Conservation (phyloP, 2,888 invertebrate genomes). For the Bedellia somnulentella region DNA sequence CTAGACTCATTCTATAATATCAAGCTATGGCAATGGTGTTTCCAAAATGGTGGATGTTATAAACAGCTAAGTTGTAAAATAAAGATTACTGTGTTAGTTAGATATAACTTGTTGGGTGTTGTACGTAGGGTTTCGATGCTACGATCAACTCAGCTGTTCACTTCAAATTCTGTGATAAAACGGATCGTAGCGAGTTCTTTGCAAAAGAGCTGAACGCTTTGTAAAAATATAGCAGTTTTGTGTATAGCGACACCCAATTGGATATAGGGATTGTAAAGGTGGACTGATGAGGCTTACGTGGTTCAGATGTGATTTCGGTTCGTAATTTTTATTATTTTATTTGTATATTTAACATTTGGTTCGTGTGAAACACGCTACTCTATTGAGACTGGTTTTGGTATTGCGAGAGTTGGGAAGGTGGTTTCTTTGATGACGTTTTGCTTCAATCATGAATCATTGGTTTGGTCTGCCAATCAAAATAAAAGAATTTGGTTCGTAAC, state of each 20-base stretch:
- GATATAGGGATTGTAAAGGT: constrained; percentile 35
- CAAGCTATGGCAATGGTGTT: too few species aligned
- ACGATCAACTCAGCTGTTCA: too few species aligned
- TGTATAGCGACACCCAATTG: constrained; percentile 23
- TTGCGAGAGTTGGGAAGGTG: constrained; percentile 5
- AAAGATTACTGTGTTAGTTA: too few species aligned
- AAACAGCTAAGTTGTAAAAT: too few species aligned
- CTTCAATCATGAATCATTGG: background rate
- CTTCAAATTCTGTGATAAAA: too few species aligned
- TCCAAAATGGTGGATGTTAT: too few species aligned
- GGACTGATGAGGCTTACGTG: constrained; percentile 50
- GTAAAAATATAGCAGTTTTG: background rate
- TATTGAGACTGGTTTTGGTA: constrained; percentile 5
- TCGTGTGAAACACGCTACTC: too few species aligned
- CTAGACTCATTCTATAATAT: too few species aligned
- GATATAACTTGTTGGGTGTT: too few species aligned
- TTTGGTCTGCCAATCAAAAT: constrained; percentile 9
- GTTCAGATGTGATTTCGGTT: constrained; percentile 41
- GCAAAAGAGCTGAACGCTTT: background rate
- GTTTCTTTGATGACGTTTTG: background rate
- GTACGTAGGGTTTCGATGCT: too few species aligned
- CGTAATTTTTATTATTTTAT: constrained; percentile 2
- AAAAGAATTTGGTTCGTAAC: background rate
- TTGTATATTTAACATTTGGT: constrained; percentile 4
- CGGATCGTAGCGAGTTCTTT: too few species aligned